Evolutionary conservation across 2,113 vertebrate species (phyloP).

Genomic region (Motacilla tschutschensis): DNA sequence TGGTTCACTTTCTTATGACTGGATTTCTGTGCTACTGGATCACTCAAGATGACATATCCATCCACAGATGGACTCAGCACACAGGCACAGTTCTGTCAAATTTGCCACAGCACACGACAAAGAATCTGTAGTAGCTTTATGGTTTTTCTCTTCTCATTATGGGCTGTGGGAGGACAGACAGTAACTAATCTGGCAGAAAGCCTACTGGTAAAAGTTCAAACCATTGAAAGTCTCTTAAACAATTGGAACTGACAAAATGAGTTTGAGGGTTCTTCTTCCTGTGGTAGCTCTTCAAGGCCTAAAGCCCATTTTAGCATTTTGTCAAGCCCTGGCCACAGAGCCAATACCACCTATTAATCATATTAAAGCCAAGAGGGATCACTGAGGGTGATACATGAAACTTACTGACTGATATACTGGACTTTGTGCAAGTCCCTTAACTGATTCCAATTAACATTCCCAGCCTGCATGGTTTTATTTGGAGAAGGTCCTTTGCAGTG

Average conservation of each 20-base stretch:
- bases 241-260: background rate
- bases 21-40: background rate
- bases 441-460: background rate
- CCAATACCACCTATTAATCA: background rate
- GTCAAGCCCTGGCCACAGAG: background rate
- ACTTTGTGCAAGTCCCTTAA: background rate
- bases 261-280: background rate
- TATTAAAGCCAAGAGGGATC: background rate
- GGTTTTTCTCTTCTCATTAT: background rate
- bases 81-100: background rate
- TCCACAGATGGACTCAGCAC: background rate
- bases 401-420: background rate
- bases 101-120: background rate
- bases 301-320: background rate
- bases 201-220: background rate
- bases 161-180: background rate
- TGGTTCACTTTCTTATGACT: background rate
- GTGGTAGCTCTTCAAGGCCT: background rate
- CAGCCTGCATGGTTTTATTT: background rate
- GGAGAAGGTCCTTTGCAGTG: background rate
- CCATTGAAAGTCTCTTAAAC: background rate
- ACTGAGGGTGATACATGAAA: background rate
- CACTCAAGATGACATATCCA: background rate
- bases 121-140: background rate
- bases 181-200: background rate